phyloP scores from a whole-genome alignment of 2,888 invertebrate species.

The Ormyrus labotus region DNA sequence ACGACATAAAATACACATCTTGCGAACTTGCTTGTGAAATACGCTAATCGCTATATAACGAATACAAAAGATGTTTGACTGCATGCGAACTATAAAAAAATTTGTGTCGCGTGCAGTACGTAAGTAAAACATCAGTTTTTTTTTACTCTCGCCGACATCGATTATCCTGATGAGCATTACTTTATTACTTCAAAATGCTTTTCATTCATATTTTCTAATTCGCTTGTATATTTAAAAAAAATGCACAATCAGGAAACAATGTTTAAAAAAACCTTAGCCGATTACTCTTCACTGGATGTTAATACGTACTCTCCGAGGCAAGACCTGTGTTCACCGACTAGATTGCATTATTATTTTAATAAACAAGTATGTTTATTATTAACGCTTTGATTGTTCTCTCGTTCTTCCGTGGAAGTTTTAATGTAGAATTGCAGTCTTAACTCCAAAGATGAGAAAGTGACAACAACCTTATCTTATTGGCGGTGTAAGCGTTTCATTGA shows the following conservation, averaged over 20 bases:
- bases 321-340: slow-evolving; percentile 50
- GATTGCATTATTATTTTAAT: slow-evolving; percentile 48
- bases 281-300: slow-evolving; percentile 39
- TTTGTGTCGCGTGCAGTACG: slow-evolving; percentile 22
- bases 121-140: slow-evolving; percentile 46
- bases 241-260: slow-evolving; percentile 46
- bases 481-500: slow-evolving; percentile 32
- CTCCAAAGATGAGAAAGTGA: slow-evolving; percentile 36
- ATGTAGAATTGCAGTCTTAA: slow-evolving; percentile 46
- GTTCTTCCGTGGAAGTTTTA: slow-evolving; percentile 37
- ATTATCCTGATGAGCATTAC: slow-evolving; percentile 38
- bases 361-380: slow-evolving; percentile 37
- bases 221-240: slow-evolving; percentile 26
- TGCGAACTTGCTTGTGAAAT: neutral
- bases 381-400: slow-evolving; percentile 49
- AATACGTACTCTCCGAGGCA: slow-evolving; percentile 31
- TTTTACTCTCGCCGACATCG: slow-evolving; percentile 38
- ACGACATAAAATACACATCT: slow-evolving; percentile 25
- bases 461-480: slow-evolving; percentile 43
- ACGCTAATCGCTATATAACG: slow-evolving; percentile 45
- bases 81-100: slow-evolving; percentile 34
- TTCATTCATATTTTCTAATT: slow-evolving; percentile 34
- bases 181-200: slow-evolving; percentile 22
- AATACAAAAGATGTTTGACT: slow-evolving; percentile 33
- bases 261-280: slow-evolving; percentile 49